Evolutionary conservation across 1,140 invertebrate genomes (phyloP).

Genomic region (Saccostrea cuccullata): DNA sequence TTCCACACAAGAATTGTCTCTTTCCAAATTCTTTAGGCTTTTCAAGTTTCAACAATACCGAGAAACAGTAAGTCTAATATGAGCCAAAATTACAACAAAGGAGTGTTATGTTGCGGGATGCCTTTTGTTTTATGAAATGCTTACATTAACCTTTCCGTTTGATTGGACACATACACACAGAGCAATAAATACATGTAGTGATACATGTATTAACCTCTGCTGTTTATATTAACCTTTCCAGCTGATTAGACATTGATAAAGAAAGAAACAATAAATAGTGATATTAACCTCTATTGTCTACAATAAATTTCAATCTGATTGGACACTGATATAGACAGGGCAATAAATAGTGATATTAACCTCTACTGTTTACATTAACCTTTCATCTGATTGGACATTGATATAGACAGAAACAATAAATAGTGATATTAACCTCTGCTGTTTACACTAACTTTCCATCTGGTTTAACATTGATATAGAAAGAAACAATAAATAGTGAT

Average conservation of each 20-base stretch:
- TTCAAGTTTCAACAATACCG: too few relatives aligned
- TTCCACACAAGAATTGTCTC: too few relatives aligned
- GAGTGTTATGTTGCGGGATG: too few relatives aligned
- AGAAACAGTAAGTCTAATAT: too few relatives aligned
- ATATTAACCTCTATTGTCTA: slow-evolving; percentile 76
- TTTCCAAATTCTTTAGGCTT: too few relatives aligned
- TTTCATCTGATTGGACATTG: neutral
- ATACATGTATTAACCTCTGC: slow-evolving; percentile 76
- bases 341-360: slow-evolving; percentile 59
- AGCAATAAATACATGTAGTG: too few relatives aligned
- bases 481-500: too few relatives aligned
- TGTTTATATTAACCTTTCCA: neutral
- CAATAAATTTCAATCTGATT: neutral
- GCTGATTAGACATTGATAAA: neutral
- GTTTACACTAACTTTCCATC: neutral
- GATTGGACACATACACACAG: too few relatives aligned
- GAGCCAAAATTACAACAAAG: too few relatives aligned
- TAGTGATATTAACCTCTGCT: slow-evolving; percentile 70
- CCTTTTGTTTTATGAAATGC: too few relatives aligned
- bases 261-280: too few relatives aligned
- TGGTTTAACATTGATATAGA: neutral
- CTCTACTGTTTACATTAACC: slow-evolving; percentile 65
- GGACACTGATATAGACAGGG: neutral
- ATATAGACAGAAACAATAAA: too few relatives aligned
- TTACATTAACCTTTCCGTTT: neutral